Base-by-base conservation (phyloP, 2,797 vertebrate species). In the Menidia menidia region DNA sequence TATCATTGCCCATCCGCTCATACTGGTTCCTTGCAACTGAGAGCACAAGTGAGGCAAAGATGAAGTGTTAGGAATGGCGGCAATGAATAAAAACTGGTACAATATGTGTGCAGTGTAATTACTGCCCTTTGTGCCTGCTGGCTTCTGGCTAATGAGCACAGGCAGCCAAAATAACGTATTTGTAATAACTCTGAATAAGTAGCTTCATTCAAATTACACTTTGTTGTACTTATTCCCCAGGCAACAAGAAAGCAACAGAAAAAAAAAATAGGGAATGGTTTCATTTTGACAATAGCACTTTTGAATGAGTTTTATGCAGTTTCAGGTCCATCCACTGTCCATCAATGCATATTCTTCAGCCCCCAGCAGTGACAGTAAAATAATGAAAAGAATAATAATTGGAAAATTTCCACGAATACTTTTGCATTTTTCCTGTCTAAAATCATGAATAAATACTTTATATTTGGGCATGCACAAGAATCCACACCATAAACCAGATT, bases 1-100 rank as follows among this genome's bases (percentile, higher is more conserved):
- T 96, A 0, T 98, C 95, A 0, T 95, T 94, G 11, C 95, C 95
- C 75, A 98, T 94, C 55, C 92, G 93, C 81, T 96, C 96, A 0
- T 97, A 98, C 79, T 98, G 96, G 83, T 89, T 87, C 44, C 94
- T 95, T 53, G 89, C 87, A 31, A 93, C 96, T 99, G 88, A 9
- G 66, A 60, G 57, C 4, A 71, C 44, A 80, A 25, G 43, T 65
- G 19, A 82, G 44, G 39, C 2, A 61, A 53, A 71, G 33, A 57
- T 44, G 1, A 45, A 76, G 54, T 48, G 39, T 60, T n/a, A 47
- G 13, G 35, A 30, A 59, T 6, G 32, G 44, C 5, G 63, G 12
- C 1, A 16, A 25, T 11, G 33, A 9, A 56, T 25, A 45, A 33
- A 60, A 16, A 43, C 6, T 55, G 44, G 31, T 44, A 12, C 66